Evolutionary conservation across 2,888 invertebrate species (phyloP), one percentile per base, ranked within the genome.

Genomic region (Rambutsinella grinnellia): DNA sequence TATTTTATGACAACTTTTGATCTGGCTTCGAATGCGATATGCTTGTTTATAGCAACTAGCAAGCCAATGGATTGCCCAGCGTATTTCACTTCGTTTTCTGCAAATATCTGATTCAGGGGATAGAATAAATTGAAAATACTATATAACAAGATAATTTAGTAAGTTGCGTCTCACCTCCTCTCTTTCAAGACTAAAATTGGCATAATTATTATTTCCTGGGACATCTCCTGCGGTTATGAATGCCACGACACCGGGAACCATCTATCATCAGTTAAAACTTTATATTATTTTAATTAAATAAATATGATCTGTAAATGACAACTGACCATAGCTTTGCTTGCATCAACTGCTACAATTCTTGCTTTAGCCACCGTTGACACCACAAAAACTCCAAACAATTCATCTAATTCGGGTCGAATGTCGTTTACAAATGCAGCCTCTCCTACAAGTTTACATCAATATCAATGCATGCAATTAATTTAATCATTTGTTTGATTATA

Each of bases 381-480:
- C n/a, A 87, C 87, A 79, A 87, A 86, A 0, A 85, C 85, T 8
- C 85, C 87, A 80, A 85, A 84, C 13, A 65, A 58, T 63, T 87
- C 86, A 2, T 83, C 84, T 3, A 84, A 84, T 3, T 79, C 56
- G 1, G 72, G 61, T 44, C 75, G 78, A 15, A 85, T 84, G 46
- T 79, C 79, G 85, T 93, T 92, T 21, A 92, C 88, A 86, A 92
- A 96, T 69, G 90, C 89, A 0, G 93, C 93, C 85, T 94, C 93
- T 0, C 95, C 95, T 44, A 36, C 10, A 56, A n/a, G n/a, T n/a
- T n/a, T n/a, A n/a, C n/a, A n/a, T n/a, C n/a, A n/a, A n/a, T n/a
- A n/a, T n/a, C n/a, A n/a, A n/a, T n/a, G n/a, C n/a, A n/a, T n/a
- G n/a, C n/a, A n/a, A n/a, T n/a, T n/a, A n/a, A n/a, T n/a, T n/a